Conservation (phyloP, 2,797 vertebrate species). For the Phrynocephalus vlangalii region DNA sequence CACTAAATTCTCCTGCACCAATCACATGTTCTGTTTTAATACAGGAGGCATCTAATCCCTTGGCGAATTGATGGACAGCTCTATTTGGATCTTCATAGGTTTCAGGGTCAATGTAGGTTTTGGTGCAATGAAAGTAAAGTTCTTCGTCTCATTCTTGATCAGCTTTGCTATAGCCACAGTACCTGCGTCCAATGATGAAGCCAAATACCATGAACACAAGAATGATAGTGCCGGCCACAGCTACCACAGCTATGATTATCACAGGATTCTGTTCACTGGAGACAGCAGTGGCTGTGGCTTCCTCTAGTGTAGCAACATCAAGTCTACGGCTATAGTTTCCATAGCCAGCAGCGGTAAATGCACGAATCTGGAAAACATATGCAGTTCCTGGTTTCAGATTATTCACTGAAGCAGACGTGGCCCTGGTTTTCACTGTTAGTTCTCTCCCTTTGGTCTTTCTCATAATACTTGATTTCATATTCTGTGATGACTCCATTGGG, state of each 20-base stretch:
- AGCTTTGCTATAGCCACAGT: constrained; percentile 52
- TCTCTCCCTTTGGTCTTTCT: constrained; percentile 97
- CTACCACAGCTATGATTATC: constrained; percentile 98
- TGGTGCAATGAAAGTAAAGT: constrained; percentile 81
- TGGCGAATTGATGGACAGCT: constrained; percentile 99
- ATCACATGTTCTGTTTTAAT: constrained; percentile 99
- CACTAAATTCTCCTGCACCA: constrained; percentile 98
- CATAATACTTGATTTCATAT: constrained; percentile 99
- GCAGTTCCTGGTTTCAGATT: constrained; percentile 96
- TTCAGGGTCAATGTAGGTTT: constrained; percentile 99
- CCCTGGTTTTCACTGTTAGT: constrained; percentile 93
- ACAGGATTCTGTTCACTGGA: constrained; percentile 98
- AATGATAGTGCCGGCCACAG: constrained; percentile 98
- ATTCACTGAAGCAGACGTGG: constrained; percentile 93
- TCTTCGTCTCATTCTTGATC: too few relatives aligned
- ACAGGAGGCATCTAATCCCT: constrained; percentile 99
- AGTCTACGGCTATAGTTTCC: constrained; percentile 93
- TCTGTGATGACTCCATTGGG: constrained; percentile 99
- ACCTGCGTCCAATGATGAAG: constrained; percentile 99
- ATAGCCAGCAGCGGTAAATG: constrained; percentile 95
- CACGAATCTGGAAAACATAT: constrained; percentile 97
- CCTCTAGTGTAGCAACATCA: constrained; percentile 95
- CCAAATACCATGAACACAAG: constrained; percentile 99
- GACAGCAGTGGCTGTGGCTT: constrained; percentile 93
- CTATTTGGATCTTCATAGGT: constrained; percentile 99